phyloP scores from a whole-genome alignment of 2,113 vertebrate genomes.

The Serinus canaria region DNA sequence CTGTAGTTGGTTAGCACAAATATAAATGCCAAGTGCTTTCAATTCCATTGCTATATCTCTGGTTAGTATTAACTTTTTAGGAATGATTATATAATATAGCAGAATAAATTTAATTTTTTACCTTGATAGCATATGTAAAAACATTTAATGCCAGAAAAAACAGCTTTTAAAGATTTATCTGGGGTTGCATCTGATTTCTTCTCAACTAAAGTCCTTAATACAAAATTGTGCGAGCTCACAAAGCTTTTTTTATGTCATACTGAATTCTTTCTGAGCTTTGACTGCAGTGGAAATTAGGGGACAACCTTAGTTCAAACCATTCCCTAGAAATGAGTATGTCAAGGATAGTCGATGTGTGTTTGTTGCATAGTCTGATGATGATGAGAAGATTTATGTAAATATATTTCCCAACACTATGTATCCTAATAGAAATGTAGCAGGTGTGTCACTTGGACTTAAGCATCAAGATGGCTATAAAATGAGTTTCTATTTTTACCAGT shows the following conservation, averaged over 20 bases:
- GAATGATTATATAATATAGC: neutral
- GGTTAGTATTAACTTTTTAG: slow-evolving; percentile 27
- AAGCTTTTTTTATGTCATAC: neutral
- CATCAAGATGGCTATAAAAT: slow-evolving; percentile 72
- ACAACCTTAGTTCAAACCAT: neutral
- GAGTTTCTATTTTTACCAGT: slow-evolving; percentile 81
- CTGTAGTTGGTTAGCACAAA: slow-evolving; percentile 12
- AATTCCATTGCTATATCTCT: slow-evolving; percentile 14
- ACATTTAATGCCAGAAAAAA: fast-evolving
- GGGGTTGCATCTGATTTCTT: neutral
- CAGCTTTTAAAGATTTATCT: neutral
- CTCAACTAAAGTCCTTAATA: neutral
- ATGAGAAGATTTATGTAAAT: slow-evolving; percentile 62
- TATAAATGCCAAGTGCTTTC: slow-evolving; percentile 36
- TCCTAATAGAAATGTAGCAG: slow-evolving; percentile 68
- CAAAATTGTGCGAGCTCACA: neutral
- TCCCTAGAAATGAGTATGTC: neutral
- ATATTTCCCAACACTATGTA: slow-evolving; percentile 40
- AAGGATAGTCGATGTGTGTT: slow-evolving; percentile 26
- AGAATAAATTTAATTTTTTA: neutral
- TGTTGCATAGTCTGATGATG: slow-evolving; percentile 19
- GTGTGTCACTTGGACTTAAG: slow-evolving; percentile 71
- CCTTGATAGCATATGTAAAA: neutral
- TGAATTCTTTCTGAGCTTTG: neutral
- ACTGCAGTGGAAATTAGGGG: neutral